Evolutionary conservation across 2,797 vertebrate genomes (phyloP).

Genomic region (Melanogrammus aeglefinus): DNA sequence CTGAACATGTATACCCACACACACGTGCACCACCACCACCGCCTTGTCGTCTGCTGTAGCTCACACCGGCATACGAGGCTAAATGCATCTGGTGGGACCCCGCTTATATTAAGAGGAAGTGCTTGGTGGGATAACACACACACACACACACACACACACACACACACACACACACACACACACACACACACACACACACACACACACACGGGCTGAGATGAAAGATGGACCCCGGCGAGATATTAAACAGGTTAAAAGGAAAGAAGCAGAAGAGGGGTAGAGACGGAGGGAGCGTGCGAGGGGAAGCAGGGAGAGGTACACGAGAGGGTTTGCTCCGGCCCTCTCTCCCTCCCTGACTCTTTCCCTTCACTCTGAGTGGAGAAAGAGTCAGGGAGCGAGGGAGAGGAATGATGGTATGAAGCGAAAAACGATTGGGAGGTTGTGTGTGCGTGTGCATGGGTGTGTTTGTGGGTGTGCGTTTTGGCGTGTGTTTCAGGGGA

Average conservation of each 20-base stretch:
- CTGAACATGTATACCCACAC: conserved; percentile 27
- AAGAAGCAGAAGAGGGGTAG: conserved; percentile 32
- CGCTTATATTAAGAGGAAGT: conserved; percentile 73
- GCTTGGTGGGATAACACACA: conserved; percentile 69
- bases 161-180: conserved; percentile 61
- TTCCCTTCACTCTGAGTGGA: not conserved
- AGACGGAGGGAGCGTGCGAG: not conserved
- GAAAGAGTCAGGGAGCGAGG: conserved; percentile 13
- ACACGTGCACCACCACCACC: conserved; percentile 5
- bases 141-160: conserved; percentile 61
- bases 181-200: conserved; percentile 60
- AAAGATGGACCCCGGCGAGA: conserved; percentile 70
- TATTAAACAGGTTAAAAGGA: conserved; percentile 56
- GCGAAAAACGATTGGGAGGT: conserved; percentile 35
- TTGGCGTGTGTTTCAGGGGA: conserved; percentile 30
- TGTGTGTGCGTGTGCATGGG: not conserved
- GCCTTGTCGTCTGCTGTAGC: conserved; percentile 50
- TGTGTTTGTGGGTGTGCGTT: conserved; percentile 25
- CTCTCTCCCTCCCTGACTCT: not conserved
- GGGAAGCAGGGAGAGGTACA: too few relatives aligned
- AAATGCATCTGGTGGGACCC: conserved; percentile 67
- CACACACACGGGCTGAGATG: conserved; percentile 57
- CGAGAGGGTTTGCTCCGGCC: not conserved
- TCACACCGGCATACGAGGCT: conserved; percentile 49
- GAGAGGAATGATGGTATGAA: not conserved